A percentile compares a stretch with the other conserved stretches of the same genome.
These are phyloP conservation scores for Microtus obscurus DNA, from an alignment of 2,797 vertebrate species.

Conservation along the genomic window DNA sequence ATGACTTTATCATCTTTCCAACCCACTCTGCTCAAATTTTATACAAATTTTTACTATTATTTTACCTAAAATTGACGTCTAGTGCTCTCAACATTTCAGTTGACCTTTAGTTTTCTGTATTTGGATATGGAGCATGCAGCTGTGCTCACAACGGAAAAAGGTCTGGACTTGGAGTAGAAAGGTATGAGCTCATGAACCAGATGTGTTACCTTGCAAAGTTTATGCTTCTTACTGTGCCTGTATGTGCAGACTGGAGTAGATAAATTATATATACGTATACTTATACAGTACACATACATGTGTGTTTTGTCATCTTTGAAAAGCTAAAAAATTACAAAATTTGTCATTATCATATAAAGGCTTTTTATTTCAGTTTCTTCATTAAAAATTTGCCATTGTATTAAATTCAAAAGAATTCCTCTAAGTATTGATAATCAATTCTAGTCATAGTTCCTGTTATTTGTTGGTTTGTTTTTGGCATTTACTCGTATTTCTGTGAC, in stretches of 20 bases:
- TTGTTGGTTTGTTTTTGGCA: background rate
- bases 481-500: background rate
- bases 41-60: background rate
- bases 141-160: background rate
- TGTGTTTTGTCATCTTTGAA: background rate
- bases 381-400: background rate
- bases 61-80: background rate
- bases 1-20: conserved; percentile 48
- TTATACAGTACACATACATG: background rate
- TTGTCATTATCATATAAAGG: background rate
- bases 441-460: background rate
- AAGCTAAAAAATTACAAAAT: conserved; percentile 15
- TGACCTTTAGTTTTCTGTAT: background rate
- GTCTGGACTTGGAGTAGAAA: background rate
- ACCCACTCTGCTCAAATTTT: background rate
- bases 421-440: background rate
- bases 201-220: background rate
- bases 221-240: background rate
- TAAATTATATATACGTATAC: background rate
- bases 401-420: background rate
- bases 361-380: background rate
- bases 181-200: background rate
- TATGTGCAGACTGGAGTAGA: background rate
- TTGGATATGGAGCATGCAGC: background rate
- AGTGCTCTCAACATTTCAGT: background rate